phyloP scores from a whole-genome alignment of 2,797 vertebrate species.

The Mormyrops boulengeri region DNA sequence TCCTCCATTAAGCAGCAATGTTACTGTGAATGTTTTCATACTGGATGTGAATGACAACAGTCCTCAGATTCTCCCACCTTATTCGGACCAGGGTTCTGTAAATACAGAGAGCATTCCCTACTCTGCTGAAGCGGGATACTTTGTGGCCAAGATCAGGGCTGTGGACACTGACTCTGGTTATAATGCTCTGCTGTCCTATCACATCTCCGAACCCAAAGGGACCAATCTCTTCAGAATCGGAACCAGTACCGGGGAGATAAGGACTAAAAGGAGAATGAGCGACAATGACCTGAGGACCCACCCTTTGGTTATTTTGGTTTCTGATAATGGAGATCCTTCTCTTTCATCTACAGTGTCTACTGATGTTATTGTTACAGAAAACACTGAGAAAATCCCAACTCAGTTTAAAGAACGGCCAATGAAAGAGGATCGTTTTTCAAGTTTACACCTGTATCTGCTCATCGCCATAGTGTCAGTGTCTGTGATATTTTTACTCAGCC shows the following conservation, averaged over 20 bases:
- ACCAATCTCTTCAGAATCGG: slow-evolving; percentile 41
- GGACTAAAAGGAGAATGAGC: not conserved
- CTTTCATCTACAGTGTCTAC: slow-evolving; percentile 40
- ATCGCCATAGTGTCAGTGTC: slow-evolving; percentile 41
- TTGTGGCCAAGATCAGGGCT: not conserved
- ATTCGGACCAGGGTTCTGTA: slow-evolving; percentile 67
- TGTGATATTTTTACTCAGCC: slow-evolving; percentile 38
- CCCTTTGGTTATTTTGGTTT: slow-evolving; percentile 41
- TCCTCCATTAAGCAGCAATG: slow-evolving; percentile 45
- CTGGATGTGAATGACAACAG: slow-evolving; percentile 44
- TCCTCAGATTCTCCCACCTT: slow-evolving; percentile 50
- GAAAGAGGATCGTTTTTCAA: slow-evolving; percentile 36
- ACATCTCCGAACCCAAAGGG: slow-evolving; percentile 35
- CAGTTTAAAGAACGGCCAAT: slow-evolving; percentile 25
- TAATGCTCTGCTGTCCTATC: not conserved
- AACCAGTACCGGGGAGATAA: slow-evolving; percentile 22
- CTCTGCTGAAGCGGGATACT: not conserved
- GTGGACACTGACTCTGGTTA: not conserved
- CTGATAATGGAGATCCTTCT: slow-evolving; percentile 37
- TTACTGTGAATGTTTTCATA: slow-evolving; percentile 42
- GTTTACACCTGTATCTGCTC: slow-evolving; percentile 39
- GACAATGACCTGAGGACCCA: slow-evolving; percentile 29
- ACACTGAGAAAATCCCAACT: slow-evolving; percentile 26
- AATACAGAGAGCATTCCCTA: slow-evolving; percentile 47
- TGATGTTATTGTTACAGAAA: slow-evolving; percentile 33